Evolutionary conservation across 1,140 invertebrate species (phyloP), one percentile per base, ranked within the genome.

Genomic region (Callitettix versicolor): DNA sequence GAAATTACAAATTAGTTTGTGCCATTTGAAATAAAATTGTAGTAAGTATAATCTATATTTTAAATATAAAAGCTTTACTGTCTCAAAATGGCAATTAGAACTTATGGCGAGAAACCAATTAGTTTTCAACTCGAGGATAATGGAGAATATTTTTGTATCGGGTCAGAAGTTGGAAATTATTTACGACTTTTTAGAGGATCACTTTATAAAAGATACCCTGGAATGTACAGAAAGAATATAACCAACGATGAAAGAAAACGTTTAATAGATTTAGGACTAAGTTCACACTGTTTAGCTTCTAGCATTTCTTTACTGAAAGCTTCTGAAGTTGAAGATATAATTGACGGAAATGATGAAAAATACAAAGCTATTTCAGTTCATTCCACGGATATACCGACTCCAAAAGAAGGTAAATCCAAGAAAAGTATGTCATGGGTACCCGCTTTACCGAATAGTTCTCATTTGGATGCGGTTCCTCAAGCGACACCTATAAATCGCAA

Each of bases 291-390:
- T 40, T 72, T 98, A 30, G 92, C 93, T 0, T 95, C 93, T 44
- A 97, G 94, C 62, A 94, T 98, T 17, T 97, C 93, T 3, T 69
- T 98, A 9, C 71, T 98, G 12, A 84, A 86, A 69, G 88, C 93
- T 6, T 80, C 82, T 3, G 96, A 99, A 81, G 94, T 99, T 7
- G 95, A 99, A 69, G 95, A 99, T 69, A 94, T 99, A 56, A 93
- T 99, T 63, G 90, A 91, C 62, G 95, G 95, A n/a, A 95, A 95
- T 72, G 96, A 98, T 78, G 95, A 98, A 62, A 97, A 96, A 70
- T 98, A 95, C 67, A 94, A 95, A 74, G 91, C 94, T 17, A 85
- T 95, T 9, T 91, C 90, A 1, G 86, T 91, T 0, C 82, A 85
- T 62, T 85, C 86, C 3, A 83, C 85, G n/a, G 87, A 91, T 64